Percentiles rank a stretch among this genome's conserved stretches.
Conservation (phyloP, 1,140 invertebrate genomes). For the Halotydeus destructor region DNA sequence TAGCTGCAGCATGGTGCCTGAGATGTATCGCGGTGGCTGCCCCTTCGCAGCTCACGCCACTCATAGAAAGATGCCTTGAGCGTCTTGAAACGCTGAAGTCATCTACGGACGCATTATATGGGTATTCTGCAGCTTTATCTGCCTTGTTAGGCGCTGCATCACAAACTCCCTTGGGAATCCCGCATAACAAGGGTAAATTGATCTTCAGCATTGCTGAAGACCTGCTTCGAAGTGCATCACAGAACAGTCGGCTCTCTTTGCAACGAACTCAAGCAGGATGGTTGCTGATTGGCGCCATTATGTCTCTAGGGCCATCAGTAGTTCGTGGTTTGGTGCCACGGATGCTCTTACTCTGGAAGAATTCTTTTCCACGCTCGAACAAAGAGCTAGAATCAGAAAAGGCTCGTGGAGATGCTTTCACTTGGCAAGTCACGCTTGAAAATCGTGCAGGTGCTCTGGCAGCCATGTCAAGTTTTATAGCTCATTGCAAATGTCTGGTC, state of each 20-base stretch:
- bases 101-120: slow-evolving; percentile 76
- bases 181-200: slow-evolving; percentile 81
- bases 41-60: slow-evolving; percentile 73
- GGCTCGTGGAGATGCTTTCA: slow-evolving; percentile 87
- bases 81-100: slow-evolving; percentile 67
- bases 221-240: slow-evolving; percentile 79
- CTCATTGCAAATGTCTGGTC: slow-evolving; percentile 69
- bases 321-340: slow-evolving; percentile 68
- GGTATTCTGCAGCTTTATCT: slow-evolving; percentile 79
- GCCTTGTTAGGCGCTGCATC: slow-evolving; percentile 76
- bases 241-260: slow-evolving; percentile 81
- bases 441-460: slow-evolving; percentile 84
- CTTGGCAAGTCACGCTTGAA: slow-evolving; percentile 91
- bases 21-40: slow-evolving; percentile 74
- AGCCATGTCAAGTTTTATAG: slow-evolving; percentile 76
- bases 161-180: slow-evolving; percentile 76
- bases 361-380: slow-evolving; percentile 83
- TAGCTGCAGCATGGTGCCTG: slow-evolving; percentile 84
- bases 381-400: slow-evolving; percentile 95
- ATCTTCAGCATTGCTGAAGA: slow-evolving; percentile 96
- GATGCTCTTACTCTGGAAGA: slow-evolving; percentile 87
- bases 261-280: slow-evolving; percentile 90
- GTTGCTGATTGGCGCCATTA: slow-evolving; percentile 86
- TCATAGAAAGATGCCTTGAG: slow-evolving; percentile 67
- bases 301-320: slow-evolving; percentile 74